Evolutionary conservation across 2,888 invertebrate species (phyloP), one percentile per base, ranked within the genome.

Genomic region (Eupithecia subfuscata): DNA sequence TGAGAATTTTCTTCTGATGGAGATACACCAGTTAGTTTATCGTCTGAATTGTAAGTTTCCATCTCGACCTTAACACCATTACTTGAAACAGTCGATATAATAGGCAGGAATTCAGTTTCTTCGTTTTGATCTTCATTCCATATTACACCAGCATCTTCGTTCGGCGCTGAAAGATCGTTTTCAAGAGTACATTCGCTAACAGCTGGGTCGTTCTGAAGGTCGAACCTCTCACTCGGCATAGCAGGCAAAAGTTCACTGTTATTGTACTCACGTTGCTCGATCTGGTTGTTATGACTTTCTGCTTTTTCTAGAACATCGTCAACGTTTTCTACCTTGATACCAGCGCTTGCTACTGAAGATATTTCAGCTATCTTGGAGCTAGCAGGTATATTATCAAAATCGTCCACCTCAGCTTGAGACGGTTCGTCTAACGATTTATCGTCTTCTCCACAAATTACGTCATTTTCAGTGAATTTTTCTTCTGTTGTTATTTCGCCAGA

Each of bases 321-420:
- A 14, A 64, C 43, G 65, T 75, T 77, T 72, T 77, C 77, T 37
- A 77, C 74, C 60, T 74, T 74, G 0, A 77, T 60, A 60, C 76
- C 76, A 48, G 67, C 70, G 45, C 70, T 74, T 52, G 74, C 40
- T 48, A 74, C 65, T 18, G 77, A 71, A 48, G 69, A 45, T 74
- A 71, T 69, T 22, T 74, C 73, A 43, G 76, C 70, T 69, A 76
- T 68, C n/a, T 67, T 67, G 40, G 9, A 40, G 18, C 67, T 67
- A 22, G 12, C 14, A 11, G 43, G 6, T 43, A 40, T 43, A 22
- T 18, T 34, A 34, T 40, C 22, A 40, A 37, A n/a, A 37, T 67
- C 37, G 12, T 12, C 5, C 65, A n/a, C 37, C 40, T 18, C 12
- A 40, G n/a, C 1, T 60, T 25, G 34, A 37, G 34, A n/a, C n/a